Evolutionary conservation across 2,113 vertebrate species (phyloP).

Genomic region (Alethe diademata): DNA sequence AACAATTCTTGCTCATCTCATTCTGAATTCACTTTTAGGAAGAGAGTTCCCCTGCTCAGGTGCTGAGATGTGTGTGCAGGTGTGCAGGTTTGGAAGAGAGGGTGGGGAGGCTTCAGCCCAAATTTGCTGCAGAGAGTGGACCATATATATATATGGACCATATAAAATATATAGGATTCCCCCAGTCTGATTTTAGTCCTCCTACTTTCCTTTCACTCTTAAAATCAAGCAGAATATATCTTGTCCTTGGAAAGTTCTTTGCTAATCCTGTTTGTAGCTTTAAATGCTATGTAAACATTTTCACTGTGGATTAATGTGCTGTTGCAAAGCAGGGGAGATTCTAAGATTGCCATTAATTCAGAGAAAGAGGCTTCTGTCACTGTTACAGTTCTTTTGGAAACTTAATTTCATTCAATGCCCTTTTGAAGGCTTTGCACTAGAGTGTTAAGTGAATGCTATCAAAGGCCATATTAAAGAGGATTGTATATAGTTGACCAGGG

Average conservation of each 20-base stretch:
- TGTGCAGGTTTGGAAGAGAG: not conserved
- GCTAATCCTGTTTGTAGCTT: constrained; percentile 32
- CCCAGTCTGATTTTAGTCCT: not conserved
- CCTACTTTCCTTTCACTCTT: not conserved
- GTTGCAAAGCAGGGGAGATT: constrained; percentile 57
- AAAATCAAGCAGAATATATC: not conserved
- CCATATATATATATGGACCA: too few species aligned
- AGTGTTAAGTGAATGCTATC: constrained; percentile 61
- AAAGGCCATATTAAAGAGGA: constrained; percentile 65
- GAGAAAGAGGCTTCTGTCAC: not conserved
- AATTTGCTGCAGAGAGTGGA: not conserved
- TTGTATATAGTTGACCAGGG: constrained; percentile 64
- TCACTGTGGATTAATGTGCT: constrained; percentile 36
- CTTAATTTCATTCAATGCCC: constrained; percentile 62
- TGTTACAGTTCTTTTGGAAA: constrained; percentile 41
- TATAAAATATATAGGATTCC: too few species aligned
- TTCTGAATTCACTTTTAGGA: not conserved
- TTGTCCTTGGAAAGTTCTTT: constrained; percentile 53
- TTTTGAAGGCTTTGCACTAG: constrained; percentile 24
- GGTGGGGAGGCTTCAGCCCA: not conserved
- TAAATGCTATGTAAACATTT: constrained; percentile 60
- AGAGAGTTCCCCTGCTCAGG: not conserved
- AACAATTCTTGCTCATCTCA: not conserved
- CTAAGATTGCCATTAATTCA: constrained; percentile 60
- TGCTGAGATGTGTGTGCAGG: not conserved